Evolutionary conservation across 2,888 invertebrate species (phyloP).

Genomic region (Cosmorhoe ocellata): DNA sequence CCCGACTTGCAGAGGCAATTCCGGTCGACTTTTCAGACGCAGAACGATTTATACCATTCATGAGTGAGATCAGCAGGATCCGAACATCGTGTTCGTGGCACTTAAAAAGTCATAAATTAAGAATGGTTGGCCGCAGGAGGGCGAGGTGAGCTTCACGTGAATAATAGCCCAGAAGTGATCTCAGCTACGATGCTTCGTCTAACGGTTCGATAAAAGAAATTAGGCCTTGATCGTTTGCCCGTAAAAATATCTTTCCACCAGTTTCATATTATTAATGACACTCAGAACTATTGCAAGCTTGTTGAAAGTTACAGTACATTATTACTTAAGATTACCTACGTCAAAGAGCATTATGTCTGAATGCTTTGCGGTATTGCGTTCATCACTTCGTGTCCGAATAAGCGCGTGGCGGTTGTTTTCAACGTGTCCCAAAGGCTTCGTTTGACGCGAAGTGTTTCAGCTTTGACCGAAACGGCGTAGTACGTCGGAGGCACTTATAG

Average conservation of each 20-base stretch:
- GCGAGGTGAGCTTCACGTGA: constrained; percentile 54
- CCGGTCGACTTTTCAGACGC: constrained; percentile 33
- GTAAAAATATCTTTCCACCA: too few relatives aligned
- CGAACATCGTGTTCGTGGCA: constrained; percentile 62
- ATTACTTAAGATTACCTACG: too few relatives aligned
- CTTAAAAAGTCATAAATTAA: constrained; percentile 71
- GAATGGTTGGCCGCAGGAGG: constrained; percentile 51
- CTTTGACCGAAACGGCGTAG: constrained; percentile 61
- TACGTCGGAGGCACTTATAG: constrained; percentile 71
- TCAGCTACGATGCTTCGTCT: constrained; percentile 3
- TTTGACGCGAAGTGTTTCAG: constrained; percentile 48
- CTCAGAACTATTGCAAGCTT: too few relatives aligned
- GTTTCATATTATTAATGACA: too few relatives aligned
- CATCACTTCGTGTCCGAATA: constrained; percentile 2
- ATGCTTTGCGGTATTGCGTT: not conserved
- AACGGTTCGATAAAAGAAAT: constrained; percentile 1
- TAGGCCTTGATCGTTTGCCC: not conserved
- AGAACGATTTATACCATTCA: constrained; percentile 46
- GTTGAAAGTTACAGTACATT: too few relatives aligned
- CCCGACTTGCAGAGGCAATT: constrained; percentile 32
- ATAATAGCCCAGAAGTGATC: constrained; percentile 48
- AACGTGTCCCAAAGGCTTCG: constrained; percentile 24
- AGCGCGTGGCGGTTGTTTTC: constrained; percentile 10
- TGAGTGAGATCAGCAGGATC: constrained; percentile 50
- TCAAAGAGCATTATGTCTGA: too few relatives aligned